phyloP scores from a whole-genome alignment of 2,888 invertebrate genomes.

The Apamea sordens region DNA sequence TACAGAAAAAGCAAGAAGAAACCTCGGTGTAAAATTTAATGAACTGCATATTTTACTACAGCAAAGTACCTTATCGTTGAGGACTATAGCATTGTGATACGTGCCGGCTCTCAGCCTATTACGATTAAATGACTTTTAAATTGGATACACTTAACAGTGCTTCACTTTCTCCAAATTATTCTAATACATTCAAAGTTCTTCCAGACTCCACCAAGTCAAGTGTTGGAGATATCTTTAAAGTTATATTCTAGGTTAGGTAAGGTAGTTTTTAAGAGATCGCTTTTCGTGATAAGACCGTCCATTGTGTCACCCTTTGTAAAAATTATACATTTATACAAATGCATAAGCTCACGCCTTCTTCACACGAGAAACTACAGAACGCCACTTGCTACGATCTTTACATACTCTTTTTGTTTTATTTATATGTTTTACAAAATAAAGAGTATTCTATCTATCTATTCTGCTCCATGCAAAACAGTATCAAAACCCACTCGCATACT shows the following conservation, averaged over 20 bases:
- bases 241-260: neutral
- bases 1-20: neutral
- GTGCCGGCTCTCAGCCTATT: slow-evolving; percentile 1
- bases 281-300: neutral
- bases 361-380: neutral
- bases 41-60: neutral
- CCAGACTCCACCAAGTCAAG: neutral
- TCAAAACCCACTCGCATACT: neutral
- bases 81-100: slow-evolving; percentile 2
- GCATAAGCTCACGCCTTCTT: neutral
- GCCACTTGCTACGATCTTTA: neutral
- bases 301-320: neutral
- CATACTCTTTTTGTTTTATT: neutral
- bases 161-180: slow-evolving; percentile 2
- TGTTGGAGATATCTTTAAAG: neutral
- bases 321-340: neutral
- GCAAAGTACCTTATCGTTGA: no score
- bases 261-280: neutral
- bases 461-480: neutral
- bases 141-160: neutral
- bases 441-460: neutral
- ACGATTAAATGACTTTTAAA: slow-evolving; percentile 1
- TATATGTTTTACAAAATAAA: neutral
- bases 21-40: neutral
- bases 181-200: neutral